Evolutionary conservation across 2,888 invertebrate species (phyloP).

Genomic region (Drosophila pegasa): DNA sequence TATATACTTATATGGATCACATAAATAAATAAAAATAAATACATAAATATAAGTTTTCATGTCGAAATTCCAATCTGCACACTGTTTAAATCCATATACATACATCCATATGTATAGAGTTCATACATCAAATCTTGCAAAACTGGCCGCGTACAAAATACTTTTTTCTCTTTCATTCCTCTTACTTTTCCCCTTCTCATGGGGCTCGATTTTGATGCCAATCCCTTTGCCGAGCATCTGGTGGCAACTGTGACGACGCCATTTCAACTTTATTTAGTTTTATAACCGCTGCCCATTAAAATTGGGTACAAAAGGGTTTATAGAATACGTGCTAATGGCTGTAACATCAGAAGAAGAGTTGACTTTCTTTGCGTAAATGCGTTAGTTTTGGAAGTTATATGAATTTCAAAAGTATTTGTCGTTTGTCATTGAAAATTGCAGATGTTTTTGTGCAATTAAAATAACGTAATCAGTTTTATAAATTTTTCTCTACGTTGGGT

Average conservation of each 20-base stretch:
- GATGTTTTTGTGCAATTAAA: neutral
- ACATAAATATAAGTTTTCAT: no score
- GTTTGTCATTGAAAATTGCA: no score
- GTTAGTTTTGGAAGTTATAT: no score
- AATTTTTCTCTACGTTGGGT: no score
- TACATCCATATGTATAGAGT: no score
- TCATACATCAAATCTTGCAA: no score
- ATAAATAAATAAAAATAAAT: no score
- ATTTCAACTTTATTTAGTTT: conserved; percentile 22
- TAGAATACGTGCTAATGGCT: neutral
- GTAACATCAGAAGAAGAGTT: neutral
- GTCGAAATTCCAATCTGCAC: no score
- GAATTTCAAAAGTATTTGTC: no score
- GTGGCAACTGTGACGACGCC: conserved; percentile 17
- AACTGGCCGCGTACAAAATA: conserved; percentile 53
- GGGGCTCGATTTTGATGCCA: conserved; percentile 6
- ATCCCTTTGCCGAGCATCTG: conserved; percentile 37
- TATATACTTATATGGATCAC: no score
- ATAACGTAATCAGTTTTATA: neutral
- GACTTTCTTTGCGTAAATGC: no score
- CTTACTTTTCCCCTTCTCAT: neutral
- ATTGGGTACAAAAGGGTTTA: neutral
- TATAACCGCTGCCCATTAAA: neutral
- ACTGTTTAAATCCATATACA: no score
- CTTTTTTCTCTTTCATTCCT: neutral